A percentile compares a stretch with the other conserved stretches of the same genome.
Evolutionary conservation across 2,113 vertebrate genomes (phyloP).

Genomic region (Chloroceryle aenea): DNA sequence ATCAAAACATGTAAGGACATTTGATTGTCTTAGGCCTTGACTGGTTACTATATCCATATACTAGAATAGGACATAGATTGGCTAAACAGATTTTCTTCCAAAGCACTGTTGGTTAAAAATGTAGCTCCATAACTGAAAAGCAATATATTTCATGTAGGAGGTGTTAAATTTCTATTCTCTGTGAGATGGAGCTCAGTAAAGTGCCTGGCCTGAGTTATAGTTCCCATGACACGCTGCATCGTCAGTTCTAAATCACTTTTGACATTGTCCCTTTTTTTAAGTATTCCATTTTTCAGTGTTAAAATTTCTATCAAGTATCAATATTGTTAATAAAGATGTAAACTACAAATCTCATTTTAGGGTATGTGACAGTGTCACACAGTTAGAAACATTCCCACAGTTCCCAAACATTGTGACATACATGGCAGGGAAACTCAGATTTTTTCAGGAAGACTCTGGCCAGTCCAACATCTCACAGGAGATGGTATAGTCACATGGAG

Average conservation of each 20-base stretch:
- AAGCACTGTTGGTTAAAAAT: not conserved
- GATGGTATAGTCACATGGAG: not conserved
- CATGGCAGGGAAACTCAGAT: rapidly evolving
- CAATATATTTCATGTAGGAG: not conserved
- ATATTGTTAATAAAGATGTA: not conserved
- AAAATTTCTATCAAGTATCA: not conserved
- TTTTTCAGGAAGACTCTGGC: not conserved
- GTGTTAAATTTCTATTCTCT: not conserved
- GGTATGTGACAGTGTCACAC: not conserved
- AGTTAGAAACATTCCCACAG: not conserved
- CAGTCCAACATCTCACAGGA: not conserved
- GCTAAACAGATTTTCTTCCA: not conserved
- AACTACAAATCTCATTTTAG: not conserved
- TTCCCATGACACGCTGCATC: not conserved
- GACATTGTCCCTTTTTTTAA: not conserved
- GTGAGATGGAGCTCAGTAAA: not conserved
- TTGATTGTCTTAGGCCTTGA: not conserved
- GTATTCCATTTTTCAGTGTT: not conserved
- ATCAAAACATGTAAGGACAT: not conserved
- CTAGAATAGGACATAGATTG: not conserved
- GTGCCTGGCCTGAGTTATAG: not conserved
- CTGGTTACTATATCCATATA: not conserved
- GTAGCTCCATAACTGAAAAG: not conserved
- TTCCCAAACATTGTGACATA: not conserved
- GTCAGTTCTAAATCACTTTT: not conserved